Evolutionary conservation across 2,888 invertebrate species (phyloP).

Genomic region (Schizaphis graminum): DNA sequence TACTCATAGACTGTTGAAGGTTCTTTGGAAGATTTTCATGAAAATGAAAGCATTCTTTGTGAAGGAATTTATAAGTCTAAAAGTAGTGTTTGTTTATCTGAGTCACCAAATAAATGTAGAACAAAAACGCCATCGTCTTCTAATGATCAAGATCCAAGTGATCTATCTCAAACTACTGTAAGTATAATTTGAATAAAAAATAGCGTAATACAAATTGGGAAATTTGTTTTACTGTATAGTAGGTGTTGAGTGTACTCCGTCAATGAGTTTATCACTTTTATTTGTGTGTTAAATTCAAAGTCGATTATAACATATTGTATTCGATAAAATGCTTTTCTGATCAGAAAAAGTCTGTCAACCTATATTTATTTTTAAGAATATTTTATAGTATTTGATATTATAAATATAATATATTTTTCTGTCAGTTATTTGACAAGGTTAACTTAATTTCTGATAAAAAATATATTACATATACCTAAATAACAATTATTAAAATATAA

Average conservation of each 20-base stretch:
- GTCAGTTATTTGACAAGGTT: too few species aligned
- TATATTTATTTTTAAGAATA: too few species aligned
- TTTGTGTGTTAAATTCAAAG: neutral
- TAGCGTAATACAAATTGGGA: neutral
- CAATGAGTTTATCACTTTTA: neutral
- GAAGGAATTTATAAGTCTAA: slow-evolving; percentile 54
- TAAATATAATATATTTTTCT: too few species aligned
- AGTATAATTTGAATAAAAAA: neutral
- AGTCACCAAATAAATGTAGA: slow-evolving; percentile 47
- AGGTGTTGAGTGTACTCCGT: neutral
- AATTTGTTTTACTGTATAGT: neutral
- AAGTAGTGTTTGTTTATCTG: slow-evolving; percentile 55
- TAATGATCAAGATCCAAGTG: slow-evolving; percentile 62
- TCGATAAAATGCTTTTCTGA: neutral
- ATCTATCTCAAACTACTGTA: slow-evolving; percentile 56
- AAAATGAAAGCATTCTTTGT: slow-evolving; percentile 57
- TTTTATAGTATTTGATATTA: too few species aligned
- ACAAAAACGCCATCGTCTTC: slow-evolving; percentile 61
- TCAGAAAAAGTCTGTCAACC: too few species aligned
- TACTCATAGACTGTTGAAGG: slow-evolving; percentile 19
- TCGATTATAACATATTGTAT: neutral
- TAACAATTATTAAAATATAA: too few species aligned
- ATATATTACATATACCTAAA: too few species aligned
- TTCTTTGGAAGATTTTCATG: slow-evolving; percentile 53
- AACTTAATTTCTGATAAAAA: too few species aligned